A percentile compares a stretch with the other conserved stretches of the same genome.
Conservation (phyloP, 2,888 invertebrate species). For the Brassicogethes aeneus region DNA sequence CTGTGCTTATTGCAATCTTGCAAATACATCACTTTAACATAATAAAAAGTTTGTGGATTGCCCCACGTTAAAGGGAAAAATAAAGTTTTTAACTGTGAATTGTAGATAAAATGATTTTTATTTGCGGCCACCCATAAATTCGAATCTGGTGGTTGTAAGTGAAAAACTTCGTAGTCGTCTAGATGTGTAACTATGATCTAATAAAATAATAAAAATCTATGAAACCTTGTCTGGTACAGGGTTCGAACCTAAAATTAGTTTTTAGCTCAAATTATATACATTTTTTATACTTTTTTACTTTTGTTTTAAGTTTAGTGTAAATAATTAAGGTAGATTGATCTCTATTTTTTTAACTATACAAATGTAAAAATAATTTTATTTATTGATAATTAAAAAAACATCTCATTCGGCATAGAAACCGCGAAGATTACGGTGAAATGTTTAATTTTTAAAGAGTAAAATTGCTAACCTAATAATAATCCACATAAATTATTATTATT, state of each 20-base stretch:
- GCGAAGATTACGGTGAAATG: constrained; percentile 4
- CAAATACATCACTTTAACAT: no score
- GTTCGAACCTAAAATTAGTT: background rate
- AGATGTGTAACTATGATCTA: constrained; percentile 2
- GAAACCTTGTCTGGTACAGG: background rate
- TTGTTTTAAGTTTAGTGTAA: constrained; percentile 3
- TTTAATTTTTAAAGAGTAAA: constrained; percentile 7
- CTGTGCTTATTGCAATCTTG: no score
- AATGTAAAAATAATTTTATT: constrained; percentile 2
- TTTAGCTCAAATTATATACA: constrained; percentile 3
- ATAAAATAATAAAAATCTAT: background rate
- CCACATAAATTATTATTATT: constrained; percentile 15
- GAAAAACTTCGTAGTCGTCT: no score
- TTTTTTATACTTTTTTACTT: constrained; percentile 4
- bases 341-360: constrained; percentile 2
- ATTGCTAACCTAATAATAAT: constrained; percentile 14
- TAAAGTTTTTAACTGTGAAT: background rate
- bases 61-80: no score
- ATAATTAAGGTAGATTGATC: constrained; percentile 1
- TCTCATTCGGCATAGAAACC: background rate
- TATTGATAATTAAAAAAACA: constrained; percentile 1
- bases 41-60: no score
- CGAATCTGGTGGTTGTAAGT: constrained; percentile 7
- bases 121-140: no score
- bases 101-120: background rate